phyloP scores from a whole-genome alignment of 2,113 vertebrate species.

The Odontophorus gujanensis region DNA sequence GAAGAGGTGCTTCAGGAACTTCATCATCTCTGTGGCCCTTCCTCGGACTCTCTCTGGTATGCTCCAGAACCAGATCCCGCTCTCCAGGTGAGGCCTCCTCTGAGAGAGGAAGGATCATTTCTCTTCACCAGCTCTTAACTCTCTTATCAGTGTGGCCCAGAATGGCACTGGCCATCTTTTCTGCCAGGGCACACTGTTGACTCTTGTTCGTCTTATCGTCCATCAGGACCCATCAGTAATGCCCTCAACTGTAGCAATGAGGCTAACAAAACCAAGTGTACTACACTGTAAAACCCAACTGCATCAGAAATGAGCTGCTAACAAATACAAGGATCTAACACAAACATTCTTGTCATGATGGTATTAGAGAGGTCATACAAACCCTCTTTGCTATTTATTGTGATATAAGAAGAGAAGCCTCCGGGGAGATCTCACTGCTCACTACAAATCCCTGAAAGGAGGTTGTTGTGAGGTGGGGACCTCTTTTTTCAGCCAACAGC shows the following conservation, averaged over 20 bases:
- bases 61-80: not conserved
- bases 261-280: not conserved
- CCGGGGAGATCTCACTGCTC: too few species aligned
- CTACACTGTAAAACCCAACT: not conserved
- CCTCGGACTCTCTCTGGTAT: not conserved
- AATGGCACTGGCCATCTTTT: not conserved
- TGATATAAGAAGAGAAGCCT: not conserved
- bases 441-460: too few species aligned
- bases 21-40: not conserved
- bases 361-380: not conserved
- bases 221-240: not conserved
- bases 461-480: too few species aligned
- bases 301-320: not conserved
- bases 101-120: not conserved
- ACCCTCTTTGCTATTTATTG: not conserved
- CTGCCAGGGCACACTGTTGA: not conserved
- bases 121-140: not conserved
- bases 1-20: not conserved
- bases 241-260: not conserved
- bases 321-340: not conserved
- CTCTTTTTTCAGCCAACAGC: too few species aligned
- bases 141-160: not conserved
- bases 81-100: not conserved
- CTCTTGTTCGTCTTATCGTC: not conserved
- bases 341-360: not conserved